Conservation (phyloP, 2,797 vertebrate genomes). For the Coregonus ussuriensis region DNA sequence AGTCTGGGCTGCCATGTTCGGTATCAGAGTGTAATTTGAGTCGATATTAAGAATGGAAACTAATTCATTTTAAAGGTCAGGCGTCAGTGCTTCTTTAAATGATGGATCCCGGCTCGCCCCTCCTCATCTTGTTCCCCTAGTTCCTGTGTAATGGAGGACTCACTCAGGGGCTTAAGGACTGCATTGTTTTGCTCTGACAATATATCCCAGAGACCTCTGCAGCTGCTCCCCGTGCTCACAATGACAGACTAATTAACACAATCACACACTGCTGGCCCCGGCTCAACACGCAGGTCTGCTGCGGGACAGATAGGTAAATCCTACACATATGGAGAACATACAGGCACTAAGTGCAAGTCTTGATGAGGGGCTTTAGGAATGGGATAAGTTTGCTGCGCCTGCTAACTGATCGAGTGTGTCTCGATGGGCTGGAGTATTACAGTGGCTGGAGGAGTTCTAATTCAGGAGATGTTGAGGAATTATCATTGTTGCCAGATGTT, state of each 20-base stretch:
- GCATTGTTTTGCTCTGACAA: constrained; percentile 98
- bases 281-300: constrained; percentile 97
- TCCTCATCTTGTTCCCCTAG: constrained; percentile 66
- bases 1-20: constrained; percentile 83
- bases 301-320: constrained; percentile 98
- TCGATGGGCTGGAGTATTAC: constrained; percentile 14
- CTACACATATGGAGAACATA: constrained; percentile 86
- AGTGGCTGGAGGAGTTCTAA: not conserved
- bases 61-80: constrained; percentile 94
- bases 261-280: constrained; percentile 93
- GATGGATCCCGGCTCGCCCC: constrained; percentile 79
- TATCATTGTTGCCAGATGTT: constrained; percentile 77
- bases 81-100: constrained; percentile 92
- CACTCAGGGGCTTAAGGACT: constrained; percentile 92
- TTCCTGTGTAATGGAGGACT: constrained; percentile 93
- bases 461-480: constrained; percentile 34
- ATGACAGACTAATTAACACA: constrained; percentile 99
- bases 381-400: constrained; percentile 65
- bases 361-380: constrained; percentile 76
- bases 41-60: constrained; percentile 91
- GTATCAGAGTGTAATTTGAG: constrained; percentile 92
- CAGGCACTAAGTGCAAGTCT: constrained; percentile 57
- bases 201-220: constrained; percentile 93
- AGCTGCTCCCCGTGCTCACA: constrained; percentile 95
- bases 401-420: constrained; percentile 73